These are phyloP conservation scores for Zaprionus bogoriensis DNA, from an alignment of 2,888 invertebrate species.

Conservation along the genomic window DNA sequence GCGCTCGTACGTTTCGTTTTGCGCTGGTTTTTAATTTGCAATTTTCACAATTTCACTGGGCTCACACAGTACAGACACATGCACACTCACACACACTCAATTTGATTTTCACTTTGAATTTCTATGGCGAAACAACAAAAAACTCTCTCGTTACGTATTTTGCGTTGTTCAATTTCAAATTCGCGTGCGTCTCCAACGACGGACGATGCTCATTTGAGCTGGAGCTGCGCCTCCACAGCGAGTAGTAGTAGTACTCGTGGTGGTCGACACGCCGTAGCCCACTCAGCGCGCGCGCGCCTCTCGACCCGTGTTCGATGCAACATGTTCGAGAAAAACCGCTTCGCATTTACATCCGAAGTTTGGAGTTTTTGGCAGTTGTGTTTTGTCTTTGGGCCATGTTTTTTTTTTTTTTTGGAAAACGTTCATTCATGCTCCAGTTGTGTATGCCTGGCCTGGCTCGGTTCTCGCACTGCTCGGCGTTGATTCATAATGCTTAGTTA, in stretches of 20 bases:
- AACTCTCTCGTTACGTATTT: conserved; percentile 60
- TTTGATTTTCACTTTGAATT: conserved; percentile 70
- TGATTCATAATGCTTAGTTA: conserved; percentile 52
- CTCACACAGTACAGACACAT: conserved; percentile 19
- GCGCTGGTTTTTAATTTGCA: conserved; percentile 47
- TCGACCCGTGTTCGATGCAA: conserved; percentile 23
- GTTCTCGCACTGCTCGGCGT: conserved; percentile 17
- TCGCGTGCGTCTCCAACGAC: conserved; percentile 73
- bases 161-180: conserved; percentile 48
- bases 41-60: conserved; percentile 72
- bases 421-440: conserved; percentile 62
- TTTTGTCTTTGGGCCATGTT: background rate
- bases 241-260: conserved; percentile 4
- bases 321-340: conserved; percentile 12
- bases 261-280: background rate
- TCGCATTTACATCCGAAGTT: background rate
- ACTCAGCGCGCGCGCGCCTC: background rate
- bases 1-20: conserved; percentile 21
- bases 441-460: conserved; percentile 11
- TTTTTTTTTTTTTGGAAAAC: background rate
- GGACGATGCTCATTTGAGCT: conserved; percentile 64
- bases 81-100: conserved; percentile 27
- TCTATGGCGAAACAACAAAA: conserved; percentile 39
- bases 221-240: conserved; percentile 20
- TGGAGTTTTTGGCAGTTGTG: background rate